These are phyloP conservation scores for Gymnoscopelus microlampas DNA, from an alignment of 2,797 vertebrate species.

Conservation along the genomic window DNA sequence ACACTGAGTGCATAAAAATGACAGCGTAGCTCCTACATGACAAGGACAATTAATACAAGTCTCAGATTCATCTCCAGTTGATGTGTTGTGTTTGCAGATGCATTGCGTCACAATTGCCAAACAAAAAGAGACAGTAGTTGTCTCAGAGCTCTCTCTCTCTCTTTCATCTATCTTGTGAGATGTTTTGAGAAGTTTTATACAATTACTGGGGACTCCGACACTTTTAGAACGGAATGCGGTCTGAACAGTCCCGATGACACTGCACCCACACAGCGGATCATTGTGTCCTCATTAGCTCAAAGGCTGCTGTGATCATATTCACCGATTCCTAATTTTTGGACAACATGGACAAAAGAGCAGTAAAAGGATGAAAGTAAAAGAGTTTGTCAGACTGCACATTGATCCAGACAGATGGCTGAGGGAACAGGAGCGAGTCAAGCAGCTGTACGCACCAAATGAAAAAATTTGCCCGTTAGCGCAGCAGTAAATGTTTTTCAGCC, in stretches of 20 bases:
- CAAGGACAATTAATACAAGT: slow-evolving; percentile 63
- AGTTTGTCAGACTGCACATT: slow-evolving; percentile 37
- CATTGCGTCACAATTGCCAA: slow-evolving; percentile 31
- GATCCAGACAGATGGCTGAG: slow-evolving; percentile 65
- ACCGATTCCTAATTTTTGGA: slow-evolving; percentile 62
- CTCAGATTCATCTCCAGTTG: slow-evolving; percentile 27
- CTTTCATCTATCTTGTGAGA: slow-evolving; percentile 55
- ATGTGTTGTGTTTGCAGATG: slow-evolving; percentile 34
- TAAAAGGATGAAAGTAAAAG: slow-evolving; percentile 32
- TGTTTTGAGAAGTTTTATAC: slow-evolving; percentile 58
- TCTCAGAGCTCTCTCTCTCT: slow-evolving; percentile 27
- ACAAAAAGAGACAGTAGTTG: slow-evolving; percentile 34
- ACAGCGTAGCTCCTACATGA: slow-evolving; percentile 53
- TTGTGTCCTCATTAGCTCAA: slow-evolving; percentile 57
- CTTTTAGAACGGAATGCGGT: slow-evolving; percentile 52
- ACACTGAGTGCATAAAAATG: slow-evolving; percentile 61
- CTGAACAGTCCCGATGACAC: slow-evolving; percentile 40
- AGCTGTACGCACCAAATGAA: slow-evolving; percentile 22
- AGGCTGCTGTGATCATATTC: slow-evolving; percentile 56
- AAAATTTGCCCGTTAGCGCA: no score
- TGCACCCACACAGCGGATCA: slow-evolving; percentile 13
- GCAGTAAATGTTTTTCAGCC: no score
- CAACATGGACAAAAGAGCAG: slow-evolving; percentile 33
- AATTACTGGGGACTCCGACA: slow-evolving; percentile 51
- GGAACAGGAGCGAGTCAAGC: slow-evolving; percentile 50